Evolutionary conservation across 2,888 invertebrate species (phyloP).

Genomic region (Stomorhina lunata): DNA sequence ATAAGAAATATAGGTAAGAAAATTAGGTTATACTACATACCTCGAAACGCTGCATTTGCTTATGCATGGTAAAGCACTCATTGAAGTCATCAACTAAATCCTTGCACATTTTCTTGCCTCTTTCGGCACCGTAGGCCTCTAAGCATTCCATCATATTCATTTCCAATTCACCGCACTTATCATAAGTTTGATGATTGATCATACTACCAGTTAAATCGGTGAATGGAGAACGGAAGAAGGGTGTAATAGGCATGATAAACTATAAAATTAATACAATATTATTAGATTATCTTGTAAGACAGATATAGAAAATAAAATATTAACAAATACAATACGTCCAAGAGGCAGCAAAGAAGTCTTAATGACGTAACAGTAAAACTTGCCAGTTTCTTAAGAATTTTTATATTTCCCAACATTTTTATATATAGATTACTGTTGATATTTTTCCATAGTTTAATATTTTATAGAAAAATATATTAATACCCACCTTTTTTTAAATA

Average conservation of each 20-base stretch:
- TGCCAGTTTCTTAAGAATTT: neutral
- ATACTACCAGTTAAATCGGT: conserved; percentile 86
- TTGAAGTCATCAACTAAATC: conserved; percentile 84
- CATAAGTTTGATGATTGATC: conserved; percentile 84
- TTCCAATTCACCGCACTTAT: conserved; percentile 85
- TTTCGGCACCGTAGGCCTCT: conserved; percentile 89
- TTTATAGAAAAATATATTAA: neutral
- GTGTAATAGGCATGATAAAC: conserved; percentile 82
- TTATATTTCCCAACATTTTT: neutral
- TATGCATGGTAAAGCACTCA: conserved; percentile 84
- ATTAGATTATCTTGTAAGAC: neutral
- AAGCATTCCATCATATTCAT: conserved; percentile 87
- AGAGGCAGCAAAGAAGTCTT: neutral
- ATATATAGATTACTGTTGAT: neutral
- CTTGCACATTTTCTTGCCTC: conserved; percentile 83
- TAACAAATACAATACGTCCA: neutral
- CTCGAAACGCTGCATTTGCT: conserved; percentile 83
- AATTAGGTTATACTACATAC: conserved; percentile 75
- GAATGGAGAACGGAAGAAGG: conserved; percentile 85
- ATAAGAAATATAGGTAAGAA: neutral
- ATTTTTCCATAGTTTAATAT: neutral
- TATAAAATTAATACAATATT: neutral
- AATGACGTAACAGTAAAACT: conserved; percentile 74
- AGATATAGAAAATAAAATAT: neutral
- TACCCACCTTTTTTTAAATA: conserved; percentile 33